A percentile compares a stretch with the other conserved stretches of the same genome.
These are phyloP conservation scores for Pocillopora meandrina DNA, from an alignment of 92 coral and sea anemone genomes.

Conservation along the genomic window DNA sequence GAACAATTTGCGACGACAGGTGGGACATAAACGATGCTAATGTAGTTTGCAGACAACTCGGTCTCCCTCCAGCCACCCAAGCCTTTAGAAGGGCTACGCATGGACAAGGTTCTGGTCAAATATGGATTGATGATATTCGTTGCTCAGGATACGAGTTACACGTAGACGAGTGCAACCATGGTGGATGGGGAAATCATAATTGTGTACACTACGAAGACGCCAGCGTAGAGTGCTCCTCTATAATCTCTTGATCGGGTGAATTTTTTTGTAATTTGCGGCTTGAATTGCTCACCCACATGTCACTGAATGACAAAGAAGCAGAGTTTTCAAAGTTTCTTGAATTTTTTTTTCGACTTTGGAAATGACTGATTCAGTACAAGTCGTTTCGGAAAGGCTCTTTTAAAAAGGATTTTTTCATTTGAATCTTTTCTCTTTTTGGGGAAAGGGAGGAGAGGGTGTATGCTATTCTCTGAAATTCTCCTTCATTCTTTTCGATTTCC, in stretches of 20 bases:
- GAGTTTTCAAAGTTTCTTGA: too few relatives aligned
- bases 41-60: conserved; percentile 1
- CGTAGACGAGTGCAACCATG: neutral
- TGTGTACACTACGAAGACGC: neutral
- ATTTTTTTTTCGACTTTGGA: too few relatives aligned
- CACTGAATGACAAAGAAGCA: too few relatives aligned
- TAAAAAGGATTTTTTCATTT: too few relatives aligned
- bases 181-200: neutral
- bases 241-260: neutral
- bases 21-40: conserved; percentile 3
- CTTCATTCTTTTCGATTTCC: too few relatives aligned
- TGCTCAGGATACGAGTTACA: neutral
- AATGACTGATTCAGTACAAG: too few relatives aligned
- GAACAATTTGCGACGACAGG: neutral
- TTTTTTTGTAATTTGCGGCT: too few relatives aligned
- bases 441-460: too few relatives aligned
- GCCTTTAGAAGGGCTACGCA: neutral
- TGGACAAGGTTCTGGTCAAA: neutral
- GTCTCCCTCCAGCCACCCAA: neutral
- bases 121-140: neutral
- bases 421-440: too few relatives aligned
- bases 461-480: too few relatives aligned
- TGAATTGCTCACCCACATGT: too few relatives aligned
- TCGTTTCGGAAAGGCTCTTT: too few relatives aligned
- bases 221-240: neutral